Base-by-base conservation (phyloP, 2,797 vertebrate species). In the Micropoecilia bifurca region DNA sequence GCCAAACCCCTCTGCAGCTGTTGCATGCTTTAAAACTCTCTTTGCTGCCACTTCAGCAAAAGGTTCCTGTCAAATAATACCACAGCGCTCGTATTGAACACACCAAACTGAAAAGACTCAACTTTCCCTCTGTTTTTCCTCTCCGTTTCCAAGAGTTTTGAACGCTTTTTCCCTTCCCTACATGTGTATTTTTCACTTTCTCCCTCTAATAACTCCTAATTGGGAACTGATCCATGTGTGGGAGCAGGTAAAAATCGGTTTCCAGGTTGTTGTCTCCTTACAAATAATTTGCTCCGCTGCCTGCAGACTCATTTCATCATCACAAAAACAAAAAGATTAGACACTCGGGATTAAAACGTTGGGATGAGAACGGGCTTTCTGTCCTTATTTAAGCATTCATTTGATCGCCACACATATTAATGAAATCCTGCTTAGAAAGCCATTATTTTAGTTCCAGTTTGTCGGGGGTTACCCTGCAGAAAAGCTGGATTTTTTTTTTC, bases 1-100 rank as follows among this genome's bases (percentile, higher is more conserved):
- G 93, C 76, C 95, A 92, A 71, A 93, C 94, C 95, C 91, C 92
- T 95, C 91, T 96, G 96, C 97, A 98, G 97, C 97, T 98, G 97
- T 97, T 97, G 93, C 95, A 95, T 91, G 92, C 92, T 95, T 91
- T 90, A 93, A 93, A 94, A 93, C 94, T 94, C 87, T 61, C 74
- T 92, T 91, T 91, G 90, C 90, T 73, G 85, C 78, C 85, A 78
- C 88, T 79, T 83, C 57, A 78, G 79, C 88, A 66, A 76, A 85
- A 86, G 78, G 81, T 82, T 80, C 79, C 79, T 30, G 71, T 87
- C 77, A 77, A 78, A 76, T 79, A 74, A 59, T 80, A 76, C 57
- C 72, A 50, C 83, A 77, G 81, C 77, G 74, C 33, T 82, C 77
- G 80, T 82, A 85, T 82, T 90, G 87, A 81, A 59, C 48, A 74